Base-by-base conservation (phyloP, 2,113 vertebrate species). In the Lampris incognitus region DNA sequence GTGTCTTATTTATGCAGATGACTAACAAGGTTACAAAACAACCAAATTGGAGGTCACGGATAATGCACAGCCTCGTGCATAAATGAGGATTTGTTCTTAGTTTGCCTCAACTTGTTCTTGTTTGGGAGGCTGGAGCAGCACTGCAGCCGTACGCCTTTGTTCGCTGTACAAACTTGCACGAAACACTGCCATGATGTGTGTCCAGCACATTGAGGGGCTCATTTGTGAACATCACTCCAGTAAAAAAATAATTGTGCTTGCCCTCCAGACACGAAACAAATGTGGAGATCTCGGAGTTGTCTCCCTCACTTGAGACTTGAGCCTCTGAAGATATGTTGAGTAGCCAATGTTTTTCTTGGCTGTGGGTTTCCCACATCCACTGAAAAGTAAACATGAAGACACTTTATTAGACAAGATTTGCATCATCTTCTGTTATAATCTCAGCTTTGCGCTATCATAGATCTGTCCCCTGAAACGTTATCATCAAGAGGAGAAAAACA, bases 151-250 rank as follows among this genome's bases (percentile, higher is more conserved):
- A 59, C 65, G 72, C 68, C 78, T 90, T 90, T 88, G 82, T 87
- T 90, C 78, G 84, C 78, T 69, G 51, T 39, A 66, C 79, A 84
- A 87, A 74, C 24, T 75, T 74, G 78, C 73, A 57, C 85, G 80
- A 82, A 73, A 87, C 82, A 82, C 41, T 80, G 60, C 60, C 41
- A 44, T 46, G 60, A n/a, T 62, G 60, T 52, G 38, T 82, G 84
- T 88, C 84, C 82, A 79, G 72, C 73, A 75, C 57, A 81, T 72
- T 51, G 55, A 83, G 82, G 77, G 80, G 78, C 74, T 81, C 72
- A 75, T 55, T 55, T 75, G 84, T 85, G 86, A 88, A 86, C 85
- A 84, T 87, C 85, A 82, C 70, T 81, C 78, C 24, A 11, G 72
- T 81, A 86, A 76, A 86, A 71, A 66, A 24, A 24, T 24, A 24